Evolutionary conservation across 2,113 vertebrate species (phyloP).

Genomic region (Neoarius graeffei): DNA sequence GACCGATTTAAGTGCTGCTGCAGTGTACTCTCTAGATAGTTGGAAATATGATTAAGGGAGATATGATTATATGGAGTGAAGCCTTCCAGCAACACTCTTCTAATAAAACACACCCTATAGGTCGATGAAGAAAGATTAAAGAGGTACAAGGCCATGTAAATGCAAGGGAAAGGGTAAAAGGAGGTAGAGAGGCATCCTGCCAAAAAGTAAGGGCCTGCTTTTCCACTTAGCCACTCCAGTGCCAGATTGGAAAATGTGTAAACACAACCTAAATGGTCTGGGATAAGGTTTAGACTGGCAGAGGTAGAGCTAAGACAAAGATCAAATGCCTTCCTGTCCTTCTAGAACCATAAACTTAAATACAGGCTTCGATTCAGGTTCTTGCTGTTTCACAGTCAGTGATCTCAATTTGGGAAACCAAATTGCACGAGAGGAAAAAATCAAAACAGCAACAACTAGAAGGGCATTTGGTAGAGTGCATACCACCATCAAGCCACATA

Average conservation of each 20-base stretch:
- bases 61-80: not conserved
- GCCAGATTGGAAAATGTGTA: not conserved
- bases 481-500: too few species aligned
- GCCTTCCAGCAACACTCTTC: not conserved
- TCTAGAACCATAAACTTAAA: not conserved
- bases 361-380: not conserved
- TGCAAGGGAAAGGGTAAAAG: not conserved
- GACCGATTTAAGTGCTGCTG: not conserved
- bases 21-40: not conserved
- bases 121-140: not conserved
- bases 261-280: not conserved
- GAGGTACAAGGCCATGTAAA: not conserved
- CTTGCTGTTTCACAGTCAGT: not conserved
- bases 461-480: too few species aligned
- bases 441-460: too few species aligned
- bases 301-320: not conserved
- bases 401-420: not conserved
- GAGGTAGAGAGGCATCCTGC: not conserved
- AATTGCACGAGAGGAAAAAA: not conserved
- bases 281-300: not conserved
- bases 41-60: not conserved
- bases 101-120: not conserved
- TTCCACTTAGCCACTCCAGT: not conserved
- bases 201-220: not conserved
- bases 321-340: not conserved